Evolutionary conservation across 2,797 vertebrate genomes (phyloP), one percentile per base, ranked within the genome.

Genomic region (Eulemur coronatus): DNA sequence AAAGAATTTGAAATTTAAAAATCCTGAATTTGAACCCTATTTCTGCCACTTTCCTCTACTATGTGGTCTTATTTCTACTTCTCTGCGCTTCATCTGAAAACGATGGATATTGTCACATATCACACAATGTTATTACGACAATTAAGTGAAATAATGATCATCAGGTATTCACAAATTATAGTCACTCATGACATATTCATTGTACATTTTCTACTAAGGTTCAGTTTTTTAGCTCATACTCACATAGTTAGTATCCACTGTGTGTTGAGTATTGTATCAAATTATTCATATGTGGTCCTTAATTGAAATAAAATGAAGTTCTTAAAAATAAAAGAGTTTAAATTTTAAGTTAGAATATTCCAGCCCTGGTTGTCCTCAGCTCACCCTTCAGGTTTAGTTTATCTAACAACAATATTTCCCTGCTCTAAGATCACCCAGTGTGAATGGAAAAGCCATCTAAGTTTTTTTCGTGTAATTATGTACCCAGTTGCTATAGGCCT

Each of bases 361-460:
- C 33, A 61, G 43, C 2, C 24, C 70, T 46, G 14, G 24, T 9
- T 96, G 93, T 96, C 95, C 96, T 97, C 70, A 91, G 26, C 38
- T 97, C 69, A 95, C 91, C 79, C 67, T 94, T 85, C 52, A 41
- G 38, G 48, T 33, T 95, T 65, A 72, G 61, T 86, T 91, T 43
- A 80, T 59, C 92, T 91, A 95, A 95, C 30, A 20, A 67, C 65
- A 84, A 88, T 10, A 75, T 79, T 59, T 79, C 30, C 41, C 69
- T 89, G 80, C 65, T 89, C 33, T 6, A 35, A 73, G 89, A 96
- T 73, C 48, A 81, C 91, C 59, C 79, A 65, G 70, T n/a, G 57
- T 91, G 67, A 96, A 82, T 96, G 94, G 95, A 94, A 84, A 96
- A 93, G 52, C 14, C 96, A 90, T 75, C 30, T 11, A 93, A 86